Base-by-base conservation (phyloP, 2,888 invertebrate species). In the Heliconius charithonia region DNA sequence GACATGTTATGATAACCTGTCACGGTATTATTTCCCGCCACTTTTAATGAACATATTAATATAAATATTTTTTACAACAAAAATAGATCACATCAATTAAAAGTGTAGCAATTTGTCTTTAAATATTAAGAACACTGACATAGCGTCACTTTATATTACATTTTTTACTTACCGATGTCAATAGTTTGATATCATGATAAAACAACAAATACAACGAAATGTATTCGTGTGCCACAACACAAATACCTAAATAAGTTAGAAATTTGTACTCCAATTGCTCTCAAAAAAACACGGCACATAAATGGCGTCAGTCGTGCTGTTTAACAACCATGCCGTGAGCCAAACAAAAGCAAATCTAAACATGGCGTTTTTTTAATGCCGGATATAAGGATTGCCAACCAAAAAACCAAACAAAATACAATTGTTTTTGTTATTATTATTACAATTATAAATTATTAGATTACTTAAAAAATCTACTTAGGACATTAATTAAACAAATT, bases 81-180 rank as follows among this genome's bases (percentile, higher is more conserved):
- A 71, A n/a, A 16, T 10, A 32, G 9, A 32, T n/a, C 16, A 32
- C 29, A 59, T 56, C n/a, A 29, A 4, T 71, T 29, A 27, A 6
- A 32, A 32, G 16, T n/a, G n/a, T 37, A 72, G 27, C 41, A 51
- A 25, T 41, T 41, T 63, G 16, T 45, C 41, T 45, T 45, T 19
- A 41, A 37, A 45, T 41, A 25, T 16, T 25, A 25, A 70, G 16
- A 56, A 41, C 62, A 37, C 59, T 59, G 67, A 66, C 41, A 70
- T 32, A 73, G 63, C 56, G 67, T 77, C 70, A 59, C 66, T 79
- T 56, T 65, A 13, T 25, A 59, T n/a, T 65, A 29, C 12, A 9
- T 56, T 71, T 10, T 63, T 63, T 73, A 86, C 87, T 85, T 78
- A 86, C 87, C 85, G 80, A 83, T 85, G 86, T 87, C 87, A 88